Evolutionary conservation across 2,888 invertebrate genomes (phyloP).

Genomic region (Folsomia manolachei): DNA sequence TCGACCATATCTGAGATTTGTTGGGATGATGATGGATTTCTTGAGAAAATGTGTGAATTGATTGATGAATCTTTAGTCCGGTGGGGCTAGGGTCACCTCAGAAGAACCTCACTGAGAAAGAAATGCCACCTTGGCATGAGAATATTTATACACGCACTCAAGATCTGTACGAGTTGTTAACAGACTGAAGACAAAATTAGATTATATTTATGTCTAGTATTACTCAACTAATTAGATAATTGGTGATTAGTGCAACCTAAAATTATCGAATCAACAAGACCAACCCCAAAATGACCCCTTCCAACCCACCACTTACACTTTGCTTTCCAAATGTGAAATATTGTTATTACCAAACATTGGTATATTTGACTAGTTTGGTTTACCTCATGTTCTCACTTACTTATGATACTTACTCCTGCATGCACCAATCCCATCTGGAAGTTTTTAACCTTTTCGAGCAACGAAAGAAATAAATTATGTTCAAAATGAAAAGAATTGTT

Average conservation of each 20-base stretch:
- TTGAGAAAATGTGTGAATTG: conserved; percentile 11
- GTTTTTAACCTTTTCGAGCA: conserved; percentile 14
- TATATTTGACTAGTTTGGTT: no score
- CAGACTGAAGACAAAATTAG: neutral
- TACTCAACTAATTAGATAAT: conserved; percentile 23
- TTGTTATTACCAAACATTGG: conserved; percentile 5
- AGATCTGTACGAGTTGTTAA: no score
- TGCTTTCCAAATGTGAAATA: neutral
- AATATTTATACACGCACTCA: neutral
- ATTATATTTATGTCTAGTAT: neutral
- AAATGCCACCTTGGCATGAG: neutral
- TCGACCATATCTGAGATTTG: neutral
- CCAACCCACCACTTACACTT: neutral
- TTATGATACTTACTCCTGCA: no score
- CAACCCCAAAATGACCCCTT: conserved; percentile 33
- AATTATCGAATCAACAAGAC: conserved; percentile 50
- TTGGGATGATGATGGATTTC: neutral
- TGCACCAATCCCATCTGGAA: conserved; percentile 1
- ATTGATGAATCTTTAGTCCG: conserved; percentile 5
- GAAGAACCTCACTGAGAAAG: no score
- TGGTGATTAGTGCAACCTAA: conserved; percentile 36
- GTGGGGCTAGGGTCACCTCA: no score
- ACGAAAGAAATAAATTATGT: conserved; percentile 16
- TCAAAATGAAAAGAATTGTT: conserved; percentile 19
- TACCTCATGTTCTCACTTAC: conserved; percentile 9